Conservation (phyloP, 2,797 vertebrate genomes). For the Schizopygopsis malacanthus region DNA sequence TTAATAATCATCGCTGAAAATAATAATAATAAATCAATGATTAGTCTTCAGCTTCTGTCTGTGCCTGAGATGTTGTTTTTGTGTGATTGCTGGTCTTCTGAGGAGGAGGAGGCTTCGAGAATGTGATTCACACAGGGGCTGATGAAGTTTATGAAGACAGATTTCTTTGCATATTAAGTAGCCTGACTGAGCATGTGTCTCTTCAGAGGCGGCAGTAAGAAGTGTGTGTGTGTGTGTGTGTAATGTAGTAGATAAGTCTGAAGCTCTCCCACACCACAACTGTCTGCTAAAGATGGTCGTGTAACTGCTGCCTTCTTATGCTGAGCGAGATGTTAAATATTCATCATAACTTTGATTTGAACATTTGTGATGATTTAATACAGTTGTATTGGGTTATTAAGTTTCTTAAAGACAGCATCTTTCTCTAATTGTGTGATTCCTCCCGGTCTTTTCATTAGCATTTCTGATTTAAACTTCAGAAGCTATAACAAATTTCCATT, state of each 20-base stretch:
- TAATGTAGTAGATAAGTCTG: slow-evolving; percentile 54
- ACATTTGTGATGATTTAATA: neutral
- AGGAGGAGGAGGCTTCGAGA: slow-evolving; percentile 57
- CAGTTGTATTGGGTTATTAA: too few species aligned
- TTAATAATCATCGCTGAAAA: neutral
- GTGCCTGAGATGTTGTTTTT: slow-evolving; percentile 7
- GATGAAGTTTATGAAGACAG: slow-evolving; percentile 66
- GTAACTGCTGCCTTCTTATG: neutral
- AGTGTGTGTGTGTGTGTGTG: slow-evolving; percentile 21
- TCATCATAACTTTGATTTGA: neutral
- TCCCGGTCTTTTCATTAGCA: neutral
- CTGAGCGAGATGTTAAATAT: neutral
- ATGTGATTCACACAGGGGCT: slow-evolving; percentile 40
- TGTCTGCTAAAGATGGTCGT: slow-evolving; percentile 47
- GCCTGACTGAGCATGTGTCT: slow-evolving; percentile 64
- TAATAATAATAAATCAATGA: neutral
- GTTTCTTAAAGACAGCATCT: neutral
- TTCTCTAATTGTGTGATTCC: too few species aligned
- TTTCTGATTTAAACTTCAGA: neutral
- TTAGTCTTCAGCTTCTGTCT: neutral
- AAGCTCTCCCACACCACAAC: slow-evolving; percentile 41
- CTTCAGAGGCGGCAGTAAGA: slow-evolving; percentile 37
- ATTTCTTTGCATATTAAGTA: slow-evolving; percentile 78
- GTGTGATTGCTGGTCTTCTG: slow-evolving; percentile 46
- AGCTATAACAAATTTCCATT: neutral